Conservation (phyloP, 2,113 vertebrate genomes). For the Antechinus stuartii region DNA sequence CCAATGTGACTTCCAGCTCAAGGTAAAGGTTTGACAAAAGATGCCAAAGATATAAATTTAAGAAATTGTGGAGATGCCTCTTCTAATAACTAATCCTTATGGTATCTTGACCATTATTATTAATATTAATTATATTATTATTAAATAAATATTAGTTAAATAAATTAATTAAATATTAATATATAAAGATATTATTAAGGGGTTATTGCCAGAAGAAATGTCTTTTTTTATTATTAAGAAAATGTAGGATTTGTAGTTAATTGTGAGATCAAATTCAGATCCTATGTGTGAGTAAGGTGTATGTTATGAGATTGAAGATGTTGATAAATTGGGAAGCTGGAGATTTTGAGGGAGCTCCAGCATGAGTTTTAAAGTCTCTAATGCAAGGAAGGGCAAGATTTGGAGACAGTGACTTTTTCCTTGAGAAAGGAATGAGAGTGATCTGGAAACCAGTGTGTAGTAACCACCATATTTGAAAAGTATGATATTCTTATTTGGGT, state of each 20-base stretch:
- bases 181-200: not conserved
- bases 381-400: not conserved
- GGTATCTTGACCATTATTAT: too few relatives aligned
- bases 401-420: not conserved
- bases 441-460: not conserved
- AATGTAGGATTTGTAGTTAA: not conserved
- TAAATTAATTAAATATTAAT: too few relatives aligned
- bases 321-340: too few relatives aligned
- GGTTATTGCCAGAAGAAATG: not conserved
- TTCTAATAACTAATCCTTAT: too few relatives aligned
- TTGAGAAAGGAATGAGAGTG: not conserved
- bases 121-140: too few relatives aligned
- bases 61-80: not conserved
- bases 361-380: too few relatives aligned
- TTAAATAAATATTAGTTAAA: too few relatives aligned
- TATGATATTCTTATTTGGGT: too few relatives aligned
- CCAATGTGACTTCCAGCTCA: not conserved
- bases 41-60: not conserved
- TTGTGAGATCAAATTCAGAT: not conserved
- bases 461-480: not conserved
- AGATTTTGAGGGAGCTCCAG: too few relatives aligned
- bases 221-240: not conserved
- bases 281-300: not conserved
- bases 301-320: not conserved
- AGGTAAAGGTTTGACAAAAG: not conserved